Conservation (phyloP, 2,797 vertebrate genomes). For the Periparus ater region DNA sequence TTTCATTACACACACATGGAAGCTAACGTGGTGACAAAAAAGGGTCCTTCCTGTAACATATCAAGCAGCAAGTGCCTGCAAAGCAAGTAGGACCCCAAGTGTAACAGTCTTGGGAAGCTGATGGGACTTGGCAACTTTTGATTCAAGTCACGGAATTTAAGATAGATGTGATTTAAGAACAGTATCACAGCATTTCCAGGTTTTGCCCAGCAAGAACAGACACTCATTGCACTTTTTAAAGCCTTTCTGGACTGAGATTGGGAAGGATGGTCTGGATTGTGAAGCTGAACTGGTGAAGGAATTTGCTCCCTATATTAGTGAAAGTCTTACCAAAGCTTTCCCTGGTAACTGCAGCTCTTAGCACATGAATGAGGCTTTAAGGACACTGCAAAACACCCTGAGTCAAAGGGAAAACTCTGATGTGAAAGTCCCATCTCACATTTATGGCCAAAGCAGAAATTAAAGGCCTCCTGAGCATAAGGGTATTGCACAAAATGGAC, state of each 20-base stretch:
- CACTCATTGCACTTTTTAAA: neutral
- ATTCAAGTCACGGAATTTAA: neutral
- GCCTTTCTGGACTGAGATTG: neutral
- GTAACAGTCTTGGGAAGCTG: neutral
- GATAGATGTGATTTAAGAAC: neutral
- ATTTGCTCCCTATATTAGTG: neutral
- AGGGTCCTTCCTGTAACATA: rapidly evolving
- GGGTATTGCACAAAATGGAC: rapidly evolving
- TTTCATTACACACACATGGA: neutral
- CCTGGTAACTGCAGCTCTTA: neutral
- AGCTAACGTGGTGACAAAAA: neutral
- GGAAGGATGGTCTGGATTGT: neutral
- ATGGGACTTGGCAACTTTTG: neutral
- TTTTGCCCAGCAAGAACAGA: neutral
- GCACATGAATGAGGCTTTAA: neutral
- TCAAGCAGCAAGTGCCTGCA: neutral
- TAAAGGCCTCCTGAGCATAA: neutral
- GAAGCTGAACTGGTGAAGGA: neutral
- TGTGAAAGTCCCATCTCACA: neutral
- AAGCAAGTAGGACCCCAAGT: neutral
- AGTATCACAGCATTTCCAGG: neutral
- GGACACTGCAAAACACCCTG: neutral
- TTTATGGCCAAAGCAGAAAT: neutral
- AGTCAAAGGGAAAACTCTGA: neutral
- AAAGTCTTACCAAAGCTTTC: neutral